A percentile compares a stretch with the other conserved stretches of the same genome.
phyloP scores from a whole-genome alignment of 2,888 invertebrate species.

The Agonopterix arenella region DNA sequence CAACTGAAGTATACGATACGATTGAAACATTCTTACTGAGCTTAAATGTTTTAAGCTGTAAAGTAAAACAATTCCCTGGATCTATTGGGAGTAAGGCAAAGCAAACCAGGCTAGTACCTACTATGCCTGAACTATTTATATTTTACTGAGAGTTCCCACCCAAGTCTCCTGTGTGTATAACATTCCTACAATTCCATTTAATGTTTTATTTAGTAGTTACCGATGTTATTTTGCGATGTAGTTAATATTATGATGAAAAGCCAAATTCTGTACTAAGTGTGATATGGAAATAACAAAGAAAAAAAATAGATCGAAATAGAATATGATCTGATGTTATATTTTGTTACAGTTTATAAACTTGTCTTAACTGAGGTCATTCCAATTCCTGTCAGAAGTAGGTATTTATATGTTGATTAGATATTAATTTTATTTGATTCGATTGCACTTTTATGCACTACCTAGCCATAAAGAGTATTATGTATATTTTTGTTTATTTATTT shows the following conservation, averaged over 20 bases:
- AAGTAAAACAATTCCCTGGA: constrained; percentile 16
- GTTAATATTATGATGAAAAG: constrained; percentile 35
- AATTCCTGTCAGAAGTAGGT: constrained; percentile 20
- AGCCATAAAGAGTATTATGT: constrained; percentile 25
- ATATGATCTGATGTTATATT: constrained; percentile 55
- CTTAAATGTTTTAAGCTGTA: constrained; percentile 23
- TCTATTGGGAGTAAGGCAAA: constrained; percentile 11
- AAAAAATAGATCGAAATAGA: constrained; percentile 38
- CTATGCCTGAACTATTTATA: constrained; percentile 11
- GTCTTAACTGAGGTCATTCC: constrained; percentile 52
- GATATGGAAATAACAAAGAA: constrained; percentile 51
- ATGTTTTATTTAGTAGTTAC: constrained; percentile 49
- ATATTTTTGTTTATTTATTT: constrained; percentile 7
- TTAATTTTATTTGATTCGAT: constrained; percentile 16
- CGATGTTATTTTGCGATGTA: constrained; percentile 45
- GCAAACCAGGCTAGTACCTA: constrained; percentile 14
- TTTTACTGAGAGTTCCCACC: constrained; percentile 31
- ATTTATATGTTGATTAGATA: background rate
- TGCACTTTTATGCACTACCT: constrained; percentile 19
- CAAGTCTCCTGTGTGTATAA: constrained; percentile 33
- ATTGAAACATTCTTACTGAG: constrained; percentile 54
- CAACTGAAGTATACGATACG: constrained; percentile 65
- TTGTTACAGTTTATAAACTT: constrained; percentile 52
- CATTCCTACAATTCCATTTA: constrained; percentile 50
- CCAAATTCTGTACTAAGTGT: constrained; percentile 63